phyloP scores from a whole-genome alignment of 2,888 invertebrate genomes.

The Drosophila nigricruria region DNA sequence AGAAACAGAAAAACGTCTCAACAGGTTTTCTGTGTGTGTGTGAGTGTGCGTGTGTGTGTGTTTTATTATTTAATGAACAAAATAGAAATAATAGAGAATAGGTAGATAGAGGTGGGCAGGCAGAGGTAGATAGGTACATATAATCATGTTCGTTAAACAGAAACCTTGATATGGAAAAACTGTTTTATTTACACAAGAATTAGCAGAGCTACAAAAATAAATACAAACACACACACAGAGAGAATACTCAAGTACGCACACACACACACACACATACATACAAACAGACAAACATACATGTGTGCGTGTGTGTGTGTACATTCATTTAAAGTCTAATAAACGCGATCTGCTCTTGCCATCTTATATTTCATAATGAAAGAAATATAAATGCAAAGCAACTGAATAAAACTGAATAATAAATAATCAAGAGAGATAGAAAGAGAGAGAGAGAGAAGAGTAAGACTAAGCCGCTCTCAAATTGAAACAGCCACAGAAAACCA shows the following conservation, averaged over 20 bases:
- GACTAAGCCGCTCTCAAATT: slow-evolving; percentile 58
- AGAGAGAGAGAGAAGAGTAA: slow-evolving; percentile 4
- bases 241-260: slow-evolving; percentile 4
- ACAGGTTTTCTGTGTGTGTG: slow-evolving; percentile 14
- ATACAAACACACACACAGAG: slow-evolving; percentile 24
- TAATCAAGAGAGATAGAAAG: slow-evolving; percentile 2
- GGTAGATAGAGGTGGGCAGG: slow-evolving; percentile 1
- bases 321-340: slow-evolving; percentile 36
- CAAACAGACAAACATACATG: neutral
- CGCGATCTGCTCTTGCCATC: slow-evolving; percentile 38
- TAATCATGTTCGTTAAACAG: slow-evolving; percentile 24
- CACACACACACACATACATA: neutral
- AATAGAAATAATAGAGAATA: slow-evolving; percentile 26
- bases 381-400: slow-evolving; percentile 33
- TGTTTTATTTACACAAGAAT: slow-evolving; percentile 54
- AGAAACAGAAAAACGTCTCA: slow-evolving; percentile 23
- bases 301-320: neutral
- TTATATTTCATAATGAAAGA: slow-evolving; percentile 44
- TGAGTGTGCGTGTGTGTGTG: slow-evolving; percentile 1
- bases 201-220: slow-evolving; percentile 49
- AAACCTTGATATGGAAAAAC: slow-evolving; percentile 59
- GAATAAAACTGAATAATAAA: slow-evolving; percentile 42
- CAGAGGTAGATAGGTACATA: slow-evolving; percentile 10
- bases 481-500: slow-evolving; percentile 46
- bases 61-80: slow-evolving; percentile 26